Percentiles rank a stretch among this genome's conserved stretches.
phyloP scores from a whole-genome alignment of 2,888 invertebrate genomes.

The Papilio protenor region DNA sequence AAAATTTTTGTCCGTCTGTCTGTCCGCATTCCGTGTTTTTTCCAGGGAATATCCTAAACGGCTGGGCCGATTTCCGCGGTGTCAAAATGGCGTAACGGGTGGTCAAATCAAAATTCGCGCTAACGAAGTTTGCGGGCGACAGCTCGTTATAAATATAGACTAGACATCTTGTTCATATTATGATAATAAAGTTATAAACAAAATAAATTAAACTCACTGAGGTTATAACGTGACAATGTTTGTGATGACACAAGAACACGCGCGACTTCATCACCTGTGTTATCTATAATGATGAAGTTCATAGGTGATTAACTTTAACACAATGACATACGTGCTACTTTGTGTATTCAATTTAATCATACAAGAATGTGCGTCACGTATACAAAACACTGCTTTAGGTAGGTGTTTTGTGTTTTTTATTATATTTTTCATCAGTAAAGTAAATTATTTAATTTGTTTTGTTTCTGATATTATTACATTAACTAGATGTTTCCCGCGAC shows the following conservation, averaged over 20 bases:
- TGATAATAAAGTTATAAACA: background rate
- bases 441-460: background rate
- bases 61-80: no score
- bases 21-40: no score
- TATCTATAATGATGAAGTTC: background rate
- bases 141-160: background rate
- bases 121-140: background rate
- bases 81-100: no score
- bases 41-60: no score
- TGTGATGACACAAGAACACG: background rate
- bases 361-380: background rate
- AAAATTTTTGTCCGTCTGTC: no score
- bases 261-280: background rate
- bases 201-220: background rate
- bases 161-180: background rate
- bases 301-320: background rate
- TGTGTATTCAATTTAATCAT: background rate
- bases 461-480: background rate
- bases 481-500: no score
- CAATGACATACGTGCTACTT: slow-evolving; percentile 15
- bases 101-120: background rate
- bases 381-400: background rate
- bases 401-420: background rate
- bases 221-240: background rate
- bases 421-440: background rate